Conservation (phyloP, 1,140 invertebrate species). For the Mizuhopecten yessoensis region DNA sequence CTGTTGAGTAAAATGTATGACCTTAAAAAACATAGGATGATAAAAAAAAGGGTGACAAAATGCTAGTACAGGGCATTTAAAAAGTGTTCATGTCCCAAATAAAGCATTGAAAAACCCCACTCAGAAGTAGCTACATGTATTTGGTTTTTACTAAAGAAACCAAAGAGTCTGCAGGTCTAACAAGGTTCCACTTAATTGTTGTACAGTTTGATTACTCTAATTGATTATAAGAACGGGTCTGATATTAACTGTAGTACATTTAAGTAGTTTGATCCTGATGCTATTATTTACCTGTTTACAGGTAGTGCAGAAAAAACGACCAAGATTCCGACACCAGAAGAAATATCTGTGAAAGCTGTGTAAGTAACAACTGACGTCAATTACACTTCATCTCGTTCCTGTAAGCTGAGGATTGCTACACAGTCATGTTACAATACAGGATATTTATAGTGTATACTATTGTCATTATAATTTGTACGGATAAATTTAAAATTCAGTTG, state of each 20-base stretch:
- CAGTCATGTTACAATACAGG: too few species aligned
- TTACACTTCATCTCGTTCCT: background rate
- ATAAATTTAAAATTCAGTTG: too few species aligned
- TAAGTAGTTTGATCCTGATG: background rate
- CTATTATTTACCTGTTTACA: background rate
- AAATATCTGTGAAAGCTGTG: conserved; percentile 56
- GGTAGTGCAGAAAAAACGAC: conserved; percentile 63
- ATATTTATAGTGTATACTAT: too few species aligned
- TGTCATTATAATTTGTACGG: too few species aligned
- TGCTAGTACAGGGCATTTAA: too few species aligned
- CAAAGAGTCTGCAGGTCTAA: background rate
- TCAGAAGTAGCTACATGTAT: too few species aligned
- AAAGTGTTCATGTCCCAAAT: too few species aligned
- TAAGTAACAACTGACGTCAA: conserved; percentile 42
- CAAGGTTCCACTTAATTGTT: background rate
- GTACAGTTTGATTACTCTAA: background rate
- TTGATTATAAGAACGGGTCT: background rate
- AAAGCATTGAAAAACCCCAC: too few species aligned
- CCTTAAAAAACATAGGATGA: too few species aligned
- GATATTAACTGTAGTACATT: background rate
- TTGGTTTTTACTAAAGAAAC: background rate
- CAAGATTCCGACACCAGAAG: conserved; percentile 44
- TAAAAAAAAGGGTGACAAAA: too few species aligned
- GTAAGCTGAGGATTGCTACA: too few species aligned
- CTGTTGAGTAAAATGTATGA: too few species aligned